These are phyloP conservation scores for Macrobrachium rosenbergii DNA, from an alignment of 1,140 invertebrate species.

Conservation along the genomic window DNA sequence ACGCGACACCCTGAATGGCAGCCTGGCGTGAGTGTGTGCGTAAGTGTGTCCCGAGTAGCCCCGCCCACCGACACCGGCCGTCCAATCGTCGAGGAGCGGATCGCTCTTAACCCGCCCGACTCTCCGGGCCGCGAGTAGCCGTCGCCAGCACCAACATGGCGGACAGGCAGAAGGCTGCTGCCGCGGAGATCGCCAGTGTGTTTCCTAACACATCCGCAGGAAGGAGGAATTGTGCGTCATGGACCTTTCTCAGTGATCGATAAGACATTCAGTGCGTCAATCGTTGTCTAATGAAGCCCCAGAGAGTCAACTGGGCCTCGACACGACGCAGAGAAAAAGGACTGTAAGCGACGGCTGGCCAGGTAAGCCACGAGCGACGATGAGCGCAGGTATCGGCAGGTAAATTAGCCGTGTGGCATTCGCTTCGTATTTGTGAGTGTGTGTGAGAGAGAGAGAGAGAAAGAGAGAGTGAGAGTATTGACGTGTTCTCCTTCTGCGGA, in stretches of 20 bases:
- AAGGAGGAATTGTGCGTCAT: neutral
- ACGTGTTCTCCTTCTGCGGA: too few relatives aligned
- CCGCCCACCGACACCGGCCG: constrained; percentile 37
- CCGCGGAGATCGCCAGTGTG: constrained; percentile 7
- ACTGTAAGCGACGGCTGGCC: too few relatives aligned
- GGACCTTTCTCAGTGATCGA: neutral
- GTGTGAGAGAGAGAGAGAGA: too few relatives aligned
- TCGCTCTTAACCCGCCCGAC: constrained; percentile 19
- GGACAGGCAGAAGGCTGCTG: constrained; percentile 30
- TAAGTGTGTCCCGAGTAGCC: constrained; percentile 11
- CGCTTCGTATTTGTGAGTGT: too few relatives aligned
- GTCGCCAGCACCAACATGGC: constrained; percentile 54
- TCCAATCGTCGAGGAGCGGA: constrained; percentile 16
- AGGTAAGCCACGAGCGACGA: neutral
- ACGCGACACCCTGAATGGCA: constrained; percentile 40
- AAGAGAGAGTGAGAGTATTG: too few relatives aligned
- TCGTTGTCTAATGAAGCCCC: too few relatives aligned
- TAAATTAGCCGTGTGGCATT: constrained; percentile 10
- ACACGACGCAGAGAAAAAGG: too few relatives aligned
- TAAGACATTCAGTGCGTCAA: too few relatives aligned
- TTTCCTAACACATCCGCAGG: too few relatives aligned
- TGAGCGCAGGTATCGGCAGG: constrained; percentile 16
- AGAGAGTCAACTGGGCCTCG: too few relatives aligned
- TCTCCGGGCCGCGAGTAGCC: constrained; percentile 15
- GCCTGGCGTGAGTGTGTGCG: constrained; percentile 45